phyloP scores from a whole-genome alignment of 1,140 invertebrate species.

The Orius laevigatus region DNA sequence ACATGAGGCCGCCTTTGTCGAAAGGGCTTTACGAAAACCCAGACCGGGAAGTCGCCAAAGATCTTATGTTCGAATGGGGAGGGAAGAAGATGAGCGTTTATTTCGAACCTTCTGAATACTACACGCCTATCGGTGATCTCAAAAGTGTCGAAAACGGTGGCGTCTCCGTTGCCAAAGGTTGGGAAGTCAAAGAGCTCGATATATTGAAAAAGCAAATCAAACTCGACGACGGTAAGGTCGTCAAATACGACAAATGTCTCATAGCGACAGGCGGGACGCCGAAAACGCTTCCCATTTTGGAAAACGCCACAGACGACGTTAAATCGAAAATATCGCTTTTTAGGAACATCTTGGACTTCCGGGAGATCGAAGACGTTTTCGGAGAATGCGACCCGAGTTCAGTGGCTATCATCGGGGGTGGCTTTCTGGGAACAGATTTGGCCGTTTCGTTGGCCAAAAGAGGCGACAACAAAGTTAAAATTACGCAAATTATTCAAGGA shows the following conservation, averaged over 20 bases:
- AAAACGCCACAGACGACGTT: conserved; percentile 39
- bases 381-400: conserved; percentile 32
- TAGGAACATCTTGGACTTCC: conserved; percentile 45
- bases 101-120: conserved; percentile 76
- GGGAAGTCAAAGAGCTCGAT: conserved; percentile 58
- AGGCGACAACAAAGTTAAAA: conserved; percentile 13
- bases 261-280: conserved; percentile 69
- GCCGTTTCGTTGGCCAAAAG: conserved; percentile 60
- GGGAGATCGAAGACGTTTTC: conserved; percentile 33
- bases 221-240: conserved; percentile 54
- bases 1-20: conserved; percentile 80
- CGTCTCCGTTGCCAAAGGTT: conserved; percentile 57
- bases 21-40: conserved; percentile 67
- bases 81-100: conserved; percentile 26
- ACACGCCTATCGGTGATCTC: conserved; percentile 32
- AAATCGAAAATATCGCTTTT: conserved; percentile 39
- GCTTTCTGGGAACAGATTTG: conserved; percentile 83
- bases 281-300: conserved; percentile 52
- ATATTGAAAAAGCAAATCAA: conserved; percentile 44
- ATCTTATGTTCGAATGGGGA: too few species aligned
- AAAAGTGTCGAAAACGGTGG: conserved; percentile 53
- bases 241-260: conserved; percentile 77
- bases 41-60: conserved; percentile 30
- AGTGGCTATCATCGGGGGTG: conserved; percentile 71
- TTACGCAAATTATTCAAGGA: too few species aligned